A percentile compares a stretch with the other conserved stretches of the same genome.
phyloP scores from a whole-genome alignment of 2,113 vertebrate species.

The Odocoileus virginianus region DNA sequence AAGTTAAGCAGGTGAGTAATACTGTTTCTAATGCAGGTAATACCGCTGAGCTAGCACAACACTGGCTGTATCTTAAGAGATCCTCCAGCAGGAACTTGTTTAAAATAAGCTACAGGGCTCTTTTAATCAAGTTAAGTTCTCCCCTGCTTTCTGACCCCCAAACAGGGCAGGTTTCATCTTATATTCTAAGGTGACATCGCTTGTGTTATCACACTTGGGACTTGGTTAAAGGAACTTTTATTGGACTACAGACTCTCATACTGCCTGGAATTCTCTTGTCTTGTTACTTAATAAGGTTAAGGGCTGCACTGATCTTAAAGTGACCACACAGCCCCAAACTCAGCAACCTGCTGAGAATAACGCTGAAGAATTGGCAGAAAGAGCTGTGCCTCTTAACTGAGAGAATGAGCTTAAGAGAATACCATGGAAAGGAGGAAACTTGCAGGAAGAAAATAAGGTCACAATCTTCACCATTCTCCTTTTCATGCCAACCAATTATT shows the following conservation, averaged over 20 bases:
- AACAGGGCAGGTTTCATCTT: constrained; percentile 35
- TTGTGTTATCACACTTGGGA: background rate
- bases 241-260: background rate
- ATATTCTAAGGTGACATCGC: constrained; percentile 14
- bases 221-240: constrained; percentile 48
- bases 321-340: background rate
- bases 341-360: constrained; percentile 26
- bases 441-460: constrained; percentile 25
- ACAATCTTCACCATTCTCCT: background rate
- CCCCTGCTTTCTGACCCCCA: constrained; percentile 33
- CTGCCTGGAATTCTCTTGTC: constrained; percentile 36
- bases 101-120: constrained; percentile 37
- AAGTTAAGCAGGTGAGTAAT: constrained; percentile 7
- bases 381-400: background rate
- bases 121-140: constrained; percentile 42
- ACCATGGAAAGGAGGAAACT: background rate
- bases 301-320: constrained; percentile 43
- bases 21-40: constrained; percentile 6
- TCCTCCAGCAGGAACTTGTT: background rate
- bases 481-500: constrained; percentile 3
- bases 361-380: background rate
- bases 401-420: background rate
- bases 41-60: constrained; percentile 13
- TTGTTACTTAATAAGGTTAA: constrained; percentile 52
- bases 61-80: background rate